Evolutionary conservation across 2,113 vertebrate species (phyloP).

Genomic region (Cyprinodon variegatus): DNA sequence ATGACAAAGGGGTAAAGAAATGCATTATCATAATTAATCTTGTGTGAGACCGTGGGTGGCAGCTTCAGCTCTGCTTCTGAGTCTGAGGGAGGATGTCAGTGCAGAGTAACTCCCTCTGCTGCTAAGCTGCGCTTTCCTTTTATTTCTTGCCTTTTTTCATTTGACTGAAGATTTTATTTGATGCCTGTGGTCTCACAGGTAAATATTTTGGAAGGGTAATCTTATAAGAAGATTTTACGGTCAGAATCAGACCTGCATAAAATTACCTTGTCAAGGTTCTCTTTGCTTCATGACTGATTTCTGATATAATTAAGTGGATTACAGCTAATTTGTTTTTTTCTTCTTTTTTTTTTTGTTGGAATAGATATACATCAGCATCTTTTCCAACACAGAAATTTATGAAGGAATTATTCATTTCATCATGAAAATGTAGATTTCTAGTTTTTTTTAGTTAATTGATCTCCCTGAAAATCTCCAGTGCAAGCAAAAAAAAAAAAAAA

Average conservation of each 20-base stretch:
- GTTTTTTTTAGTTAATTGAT: neutral
- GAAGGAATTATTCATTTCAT: neutral
- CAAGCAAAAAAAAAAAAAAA: too few relatives aligned
- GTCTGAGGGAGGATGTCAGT: slow-evolving; percentile 63
- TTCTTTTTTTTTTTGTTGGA: neutral
- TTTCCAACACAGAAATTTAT: too few relatives aligned
- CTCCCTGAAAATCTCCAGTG: too few relatives aligned
- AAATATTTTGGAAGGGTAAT: neutral
- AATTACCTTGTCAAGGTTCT: neutral
- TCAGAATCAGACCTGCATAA: neutral
- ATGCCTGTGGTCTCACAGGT: neutral
- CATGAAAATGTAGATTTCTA: neutral
- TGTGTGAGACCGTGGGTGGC: slow-evolving; percentile 93
- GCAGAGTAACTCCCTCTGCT: slow-evolving; percentile 35
- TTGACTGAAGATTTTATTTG: neutral
- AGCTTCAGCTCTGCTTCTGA: slow-evolving; percentile 69
- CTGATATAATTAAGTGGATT: neutral
- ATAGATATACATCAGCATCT: too few relatives aligned
- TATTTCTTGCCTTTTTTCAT: neutral
- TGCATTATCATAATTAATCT: slow-evolving; percentile 97
- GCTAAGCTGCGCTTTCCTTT: slow-evolving; percentile 20
- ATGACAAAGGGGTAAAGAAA: slow-evolving; percentile 93
- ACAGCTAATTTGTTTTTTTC: neutral
- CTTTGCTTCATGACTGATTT: neutral
- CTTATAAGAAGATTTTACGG: neutral